Percentiles rank a stretch among this genome's conserved stretches.
Evolutionary conservation across 2,888 invertebrate species (phyloP).

Genomic region (Rhaphigaster nebulosa): DNA sequence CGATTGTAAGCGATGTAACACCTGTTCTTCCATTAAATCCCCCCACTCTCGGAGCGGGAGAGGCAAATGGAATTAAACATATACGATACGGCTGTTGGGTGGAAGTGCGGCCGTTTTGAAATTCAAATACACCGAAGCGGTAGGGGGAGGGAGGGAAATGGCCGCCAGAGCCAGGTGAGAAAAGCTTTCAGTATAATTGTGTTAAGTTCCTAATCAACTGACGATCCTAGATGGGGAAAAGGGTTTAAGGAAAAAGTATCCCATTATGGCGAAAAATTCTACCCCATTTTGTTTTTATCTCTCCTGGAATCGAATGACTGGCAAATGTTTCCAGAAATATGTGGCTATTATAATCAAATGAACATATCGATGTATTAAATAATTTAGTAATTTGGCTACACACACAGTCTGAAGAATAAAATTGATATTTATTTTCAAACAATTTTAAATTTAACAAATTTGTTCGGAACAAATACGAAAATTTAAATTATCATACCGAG

Average conservation of each 20-base stretch:
- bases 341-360: background rate
- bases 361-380: too few species aligned
- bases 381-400: too few species aligned
- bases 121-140: conserved; percentile 17
- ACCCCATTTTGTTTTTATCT: background rate
- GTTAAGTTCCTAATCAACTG: conserved; percentile 1
- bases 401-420: too few species aligned
- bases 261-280: background rate
- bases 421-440: too few species aligned
- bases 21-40: background rate
- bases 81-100: conserved; percentile 3
- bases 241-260: background rate
- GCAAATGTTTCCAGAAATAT: too few species aligned
- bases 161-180: background rate
- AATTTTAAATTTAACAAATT: too few species aligned
- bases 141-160: background rate
- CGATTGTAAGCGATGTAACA: background rate
- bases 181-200: conserved; percentile 48
- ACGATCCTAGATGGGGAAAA: background rate
- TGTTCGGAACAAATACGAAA: too few species aligned
- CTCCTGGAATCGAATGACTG: background rate
- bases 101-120: conserved; percentile 44
- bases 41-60: background rate
- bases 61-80: conserved; percentile 34
- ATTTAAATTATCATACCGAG: too few species aligned